Evolutionary conservation across 2,113 vertebrate species (phyloP).

Genomic region (Neoarius graeffei): DNA sequence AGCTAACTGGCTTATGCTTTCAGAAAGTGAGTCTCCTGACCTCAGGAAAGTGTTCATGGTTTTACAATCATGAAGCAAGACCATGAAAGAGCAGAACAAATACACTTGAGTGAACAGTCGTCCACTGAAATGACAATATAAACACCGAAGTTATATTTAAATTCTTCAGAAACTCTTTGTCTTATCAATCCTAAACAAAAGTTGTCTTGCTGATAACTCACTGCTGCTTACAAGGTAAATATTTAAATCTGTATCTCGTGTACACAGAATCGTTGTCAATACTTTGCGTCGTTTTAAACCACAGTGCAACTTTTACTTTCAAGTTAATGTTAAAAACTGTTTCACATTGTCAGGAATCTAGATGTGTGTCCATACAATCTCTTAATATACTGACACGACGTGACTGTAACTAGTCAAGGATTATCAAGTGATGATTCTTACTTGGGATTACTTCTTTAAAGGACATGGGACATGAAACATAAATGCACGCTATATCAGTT

Average conservation of each 20-base stretch:
- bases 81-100: neutral
- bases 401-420: neutral
- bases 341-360: neutral
- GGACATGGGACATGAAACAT: too few species aligned
- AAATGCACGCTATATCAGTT: too few species aligned
- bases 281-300: neutral
- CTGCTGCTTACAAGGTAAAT: neutral
- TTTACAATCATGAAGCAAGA: neutral
- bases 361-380: neutral
- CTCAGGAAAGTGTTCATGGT: neutral
- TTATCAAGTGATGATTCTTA: neutral
- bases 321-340: neutral
- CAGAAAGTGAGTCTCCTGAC: neutral
- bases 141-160: neutral
- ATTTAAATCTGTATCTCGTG: neutral
- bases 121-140: neutral
- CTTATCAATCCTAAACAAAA: neutral
- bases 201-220: neutral
- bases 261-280: neutral
- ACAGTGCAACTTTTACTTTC: neutral
- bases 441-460: neutral
- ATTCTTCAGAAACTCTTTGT: neutral
- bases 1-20: neutral
- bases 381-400: neutral
- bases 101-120: neutral